A percentile compares a stretch with the other conserved stretches of the same genome.
Evolutionary conservation across 2,888 invertebrate species (phyloP).

Genomic region (Drosophila mayaguana): DNA sequence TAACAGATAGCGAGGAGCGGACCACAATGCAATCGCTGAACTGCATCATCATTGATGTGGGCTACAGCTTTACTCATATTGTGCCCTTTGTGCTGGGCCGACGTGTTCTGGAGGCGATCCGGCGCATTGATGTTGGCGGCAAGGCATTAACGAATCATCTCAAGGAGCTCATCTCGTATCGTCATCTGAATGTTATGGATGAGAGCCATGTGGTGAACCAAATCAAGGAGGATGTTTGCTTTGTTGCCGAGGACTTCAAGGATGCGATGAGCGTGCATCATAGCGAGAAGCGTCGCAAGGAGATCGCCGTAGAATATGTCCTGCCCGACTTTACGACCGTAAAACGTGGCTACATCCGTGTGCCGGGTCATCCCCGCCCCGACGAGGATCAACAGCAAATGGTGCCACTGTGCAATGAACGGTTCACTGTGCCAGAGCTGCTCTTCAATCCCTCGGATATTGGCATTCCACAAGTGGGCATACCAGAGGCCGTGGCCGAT

Average conservation of each 20-base stretch:
- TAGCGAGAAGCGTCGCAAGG: constrained; percentile 87
- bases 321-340: constrained; percentile 97
- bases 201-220: constrained; percentile 99
- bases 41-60: constrained; percentile 95
- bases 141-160: constrained; percentile 98
- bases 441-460: constrained; percentile 97
- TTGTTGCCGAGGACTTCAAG: constrained; percentile 93
- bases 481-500: constrained; percentile 94
- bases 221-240: constrained; percentile 98
- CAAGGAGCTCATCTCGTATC: constrained; percentile 98
- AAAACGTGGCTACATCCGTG: constrained; percentile 89
- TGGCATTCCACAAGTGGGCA: constrained; percentile 95
- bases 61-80: constrained; percentile 98
- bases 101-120: constrained; percentile 89
- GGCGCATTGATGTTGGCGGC: constrained; percentile 97
- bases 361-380: constrained; percentile 62
- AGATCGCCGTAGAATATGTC: constrained; percentile 95
- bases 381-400: constrained; percentile 87
- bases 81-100: constrained; percentile 95
- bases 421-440: constrained; percentile 97
- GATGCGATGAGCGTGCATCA: constrained; percentile 91
- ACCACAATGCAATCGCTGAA: constrained; percentile 86
- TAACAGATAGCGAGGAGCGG: constrained; percentile 85
- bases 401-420: constrained; percentile 95
- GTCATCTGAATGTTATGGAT: constrained; percentile 98